Evolutionary conservation across 2,888 invertebrate species (phyloP), one percentile per base, ranked within the genome.

Genomic region (Chrysolina oricalcia): DNA sequence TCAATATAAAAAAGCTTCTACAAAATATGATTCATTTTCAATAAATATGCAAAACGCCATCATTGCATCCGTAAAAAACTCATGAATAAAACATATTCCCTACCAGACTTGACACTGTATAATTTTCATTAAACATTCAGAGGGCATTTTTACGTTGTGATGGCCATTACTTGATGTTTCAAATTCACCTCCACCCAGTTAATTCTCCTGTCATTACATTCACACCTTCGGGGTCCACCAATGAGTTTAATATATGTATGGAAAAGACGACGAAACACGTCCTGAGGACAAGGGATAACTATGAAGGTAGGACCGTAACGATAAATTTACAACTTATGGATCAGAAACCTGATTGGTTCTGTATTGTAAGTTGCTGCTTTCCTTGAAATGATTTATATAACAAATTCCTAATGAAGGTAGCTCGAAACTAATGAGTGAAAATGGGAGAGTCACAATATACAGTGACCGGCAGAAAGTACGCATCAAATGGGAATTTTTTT

Each of bases 131-230:
- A 19, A 50, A 73, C 48, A 73, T 64, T 43, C 56, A 69, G 50
- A 40, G 35, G 64, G 63, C 68, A 69, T 48, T 73, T 70, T 72
- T 59, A 72, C 67, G 27, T 62, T 15, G 40, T 59, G 72, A 56
- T 50, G 63, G 62, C 63, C 46, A 63, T n/a, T 50, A 69, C 69
- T 48, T 50, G 41, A 46, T 64, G 62, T 63, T 40, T 46, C 63
- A 46, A 68, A 73, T 68, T 73, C 53, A 68, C 43, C 46, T 72
- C 46, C 62, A 56, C 53, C 19, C 48, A 53, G 68, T 11, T 68
- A 56, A 69, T 64, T 69, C 69, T 73, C 46, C 69, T 69, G 56
- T 43, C 63, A 70, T 73, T 69, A 73, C 69, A 53, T 69, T 70
- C 64, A 63, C 73, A 73, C 73, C 73, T 69, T 53, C n/a, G 63